Base-by-base conservation (phyloP, 2,113 vertebrate species). In the Hypocryptadius cinnamomeus region DNA sequence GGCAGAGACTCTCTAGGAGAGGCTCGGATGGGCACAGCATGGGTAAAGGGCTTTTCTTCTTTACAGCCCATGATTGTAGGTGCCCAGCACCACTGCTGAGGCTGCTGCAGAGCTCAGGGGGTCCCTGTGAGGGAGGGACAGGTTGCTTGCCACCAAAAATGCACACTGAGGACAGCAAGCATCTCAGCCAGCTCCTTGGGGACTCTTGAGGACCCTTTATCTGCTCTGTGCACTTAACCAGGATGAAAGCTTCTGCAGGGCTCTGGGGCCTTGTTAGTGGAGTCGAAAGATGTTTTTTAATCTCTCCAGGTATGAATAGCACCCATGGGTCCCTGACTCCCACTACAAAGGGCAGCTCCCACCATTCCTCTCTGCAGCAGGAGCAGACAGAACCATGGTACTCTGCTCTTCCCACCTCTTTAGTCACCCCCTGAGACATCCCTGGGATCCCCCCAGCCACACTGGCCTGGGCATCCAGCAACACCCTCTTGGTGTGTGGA, bases 31-130 rank as follows among this genome's bases (percentile, higher is more conserved):
- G 77, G 50, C n/a, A 50, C n/a, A 30, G 50, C 1, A 0, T 4
- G 2, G 19, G 37, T 22, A 64, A 59, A 27, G 47, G 16, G 9
- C 10, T 80, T 61, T 47, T 66, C 13, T 27, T 40, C 56, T 50
- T 63, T 35, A 27, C 23, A 50, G 12, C 4, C 50, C 57, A 10
- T 1, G 1, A 15, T 1, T 3, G 11, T 1, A 3, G 9, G 45
- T 3, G 4, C 35, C 37, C 66, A 53, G 74, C 27, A 39, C 27
- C 24, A 21, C 42, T 54, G 23, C 28, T 50, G 15, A 15, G 37
- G 17, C 25, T 56, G 40, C 59, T 59, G 25, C 3, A 4, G 54
- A 33, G 40, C 24, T 82, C 9, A 1, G 21, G 13, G 44, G 6
- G 16, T 39, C 27, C 10, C 60, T 61, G 12, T 1, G 3, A 51